phyloP scores from a whole-genome alignment of 2,113 vertebrate genomes.

The Aldabrachelys gigantea region DNA sequence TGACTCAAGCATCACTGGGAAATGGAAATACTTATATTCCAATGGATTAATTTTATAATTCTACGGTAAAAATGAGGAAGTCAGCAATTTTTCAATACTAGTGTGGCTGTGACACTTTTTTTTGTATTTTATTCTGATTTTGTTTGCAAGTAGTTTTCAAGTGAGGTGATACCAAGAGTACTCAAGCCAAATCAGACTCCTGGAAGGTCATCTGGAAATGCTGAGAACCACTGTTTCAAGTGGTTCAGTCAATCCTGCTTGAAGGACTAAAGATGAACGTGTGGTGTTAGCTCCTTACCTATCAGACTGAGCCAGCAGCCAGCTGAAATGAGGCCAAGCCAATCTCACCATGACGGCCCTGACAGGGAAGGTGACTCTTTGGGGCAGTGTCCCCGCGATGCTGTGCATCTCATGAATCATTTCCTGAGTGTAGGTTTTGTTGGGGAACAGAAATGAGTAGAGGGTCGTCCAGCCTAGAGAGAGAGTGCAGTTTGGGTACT shows the following conservation, averaged over 20 bases:
- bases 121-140: no score
- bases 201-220: no score
- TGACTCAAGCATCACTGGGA: no score
- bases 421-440: conserved; percentile 71
- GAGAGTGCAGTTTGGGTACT: conserved; percentile 83
- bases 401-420: conserved; percentile 86
- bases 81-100: no score
- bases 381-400: conserved; percentile 73
- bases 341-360: conserved; percentile 76
- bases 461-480: conserved; percentile 86
- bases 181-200: no score
- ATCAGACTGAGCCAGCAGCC: conserved; percentile 85
- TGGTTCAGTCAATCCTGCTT: background rate
- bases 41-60: no score
- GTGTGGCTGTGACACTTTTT: no score
- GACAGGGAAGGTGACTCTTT: conserved; percentile 85
- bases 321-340: conserved; percentile 86
- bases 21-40: no score
- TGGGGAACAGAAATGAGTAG: conserved; percentile 65
- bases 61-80: no score
- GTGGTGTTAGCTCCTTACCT: conserved; percentile 70
- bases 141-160: no score
- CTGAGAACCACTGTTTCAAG: background rate
- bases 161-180: no score
- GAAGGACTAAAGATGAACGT: background rate